Base-by-base conservation (phyloP, 2,113 vertebrate genomes). In the Phalacrocorax brasilianus region DNA sequence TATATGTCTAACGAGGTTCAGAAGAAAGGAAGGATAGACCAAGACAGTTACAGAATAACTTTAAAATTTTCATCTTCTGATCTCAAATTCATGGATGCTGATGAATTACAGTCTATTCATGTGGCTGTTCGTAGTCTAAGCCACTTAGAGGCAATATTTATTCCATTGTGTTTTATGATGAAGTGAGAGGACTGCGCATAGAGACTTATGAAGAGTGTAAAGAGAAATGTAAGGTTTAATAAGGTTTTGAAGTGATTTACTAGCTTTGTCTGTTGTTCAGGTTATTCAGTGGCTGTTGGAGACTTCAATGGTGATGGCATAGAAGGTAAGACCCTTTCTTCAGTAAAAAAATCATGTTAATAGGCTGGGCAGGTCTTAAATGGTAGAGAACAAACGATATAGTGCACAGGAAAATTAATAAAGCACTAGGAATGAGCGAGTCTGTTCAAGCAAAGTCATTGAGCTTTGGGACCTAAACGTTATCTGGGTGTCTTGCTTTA, bases 231-330 rank as follows among this genome's bases (percentile, higher is more conserved):
- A 66, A 71, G 30, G 8, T 38, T 81, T 22, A 21, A 9, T 40
- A 15, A 42, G 5, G 5, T 56, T 85, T 63, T 55, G 4, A 96
- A 63, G 68, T 47, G 5, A 32, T 42, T 45, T 82, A 28, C 47
- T 62, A 1, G 5, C 67, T 92, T 55, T 68, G 18, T 93, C 79
- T 72, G 47, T 77, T 70, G 3, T 67, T 56, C 97, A 99, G 99
- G 99, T 79, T 99, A 99, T 96, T 99, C 99, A 0, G 99, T 99
- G 96, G 98, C 99, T 2, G 98, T 99, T 4, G 99, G 99, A 80
- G 99, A 99, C 96, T 99, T 99, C 97, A 99, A 98, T 26, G 92
- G 97, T 3, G 99, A 99, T 35, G 98, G 98, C 26, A 92, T 98
- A 17, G 99, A 99, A 84, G 99, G 99, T 99, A 98, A 95, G 98